Evolutionary conservation across 2,113 vertebrate species (phyloP).

Genomic region (Sinocyclocheilus anophthalmus): DNA sequence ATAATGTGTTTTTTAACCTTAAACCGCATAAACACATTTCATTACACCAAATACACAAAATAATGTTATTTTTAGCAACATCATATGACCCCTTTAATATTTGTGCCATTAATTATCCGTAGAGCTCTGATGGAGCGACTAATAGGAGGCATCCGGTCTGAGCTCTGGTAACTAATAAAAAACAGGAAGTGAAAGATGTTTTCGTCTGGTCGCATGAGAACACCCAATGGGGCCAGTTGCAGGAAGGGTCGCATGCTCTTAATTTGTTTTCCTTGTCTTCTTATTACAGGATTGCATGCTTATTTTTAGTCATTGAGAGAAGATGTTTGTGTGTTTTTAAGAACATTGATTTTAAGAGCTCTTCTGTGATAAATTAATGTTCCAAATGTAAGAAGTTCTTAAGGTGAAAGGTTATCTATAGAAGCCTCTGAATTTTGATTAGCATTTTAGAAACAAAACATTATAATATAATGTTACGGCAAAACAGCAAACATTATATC

Average conservation of each 20-base stretch:
- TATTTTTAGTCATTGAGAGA: not conserved
- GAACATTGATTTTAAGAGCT: not conserved
- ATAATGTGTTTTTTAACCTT: no score
- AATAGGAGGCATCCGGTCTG: constrained; percentile 68
- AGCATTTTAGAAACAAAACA: no score
- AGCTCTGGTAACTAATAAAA: constrained; percentile 65
- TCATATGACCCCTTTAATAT: constrained; percentile 41
- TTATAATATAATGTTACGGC: no score
- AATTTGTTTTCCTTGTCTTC: constrained; percentile 19
- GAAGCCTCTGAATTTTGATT: no score
- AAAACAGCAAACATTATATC: no score
- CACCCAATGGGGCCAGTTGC: constrained; percentile 37
- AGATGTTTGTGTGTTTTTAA: not conserved
- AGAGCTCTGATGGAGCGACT: constrained; percentile 54
- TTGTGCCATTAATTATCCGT: constrained; percentile 66
- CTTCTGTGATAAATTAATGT: not conserved
- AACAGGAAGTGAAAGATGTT: constrained; percentile 64
- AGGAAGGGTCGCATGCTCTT: constrained; percentile 38
- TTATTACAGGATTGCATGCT: constrained; percentile 8
- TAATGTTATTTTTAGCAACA: no score
- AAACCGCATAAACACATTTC: no score
- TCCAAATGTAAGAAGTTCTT: not conserved
- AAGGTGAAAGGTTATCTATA: no score
- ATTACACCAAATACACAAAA: no score
- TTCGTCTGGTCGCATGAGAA: constrained; percentile 55